Evolutionary conservation across 1,140 invertebrate genomes (phyloP), one percentile per base, ranked within the genome.

Genomic region (Anoplolepis gracilipes): DNA sequence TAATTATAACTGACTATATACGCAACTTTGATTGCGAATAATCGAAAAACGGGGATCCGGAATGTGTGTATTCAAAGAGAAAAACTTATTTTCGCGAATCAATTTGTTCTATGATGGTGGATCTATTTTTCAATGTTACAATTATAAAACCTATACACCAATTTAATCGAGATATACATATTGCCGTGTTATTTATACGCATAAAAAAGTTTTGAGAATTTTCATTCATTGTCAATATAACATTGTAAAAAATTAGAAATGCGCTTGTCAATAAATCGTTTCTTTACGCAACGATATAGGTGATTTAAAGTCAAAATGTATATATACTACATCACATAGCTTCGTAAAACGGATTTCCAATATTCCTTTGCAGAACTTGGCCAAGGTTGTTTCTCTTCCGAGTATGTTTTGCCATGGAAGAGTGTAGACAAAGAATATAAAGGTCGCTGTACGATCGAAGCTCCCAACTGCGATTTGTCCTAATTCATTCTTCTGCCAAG

Each of bases 311-410:
- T 36, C 36, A 46, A 82, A 82, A 73, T 70, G 46, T 46, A 25
- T n/a, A 49, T 19, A 49, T 16, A 19, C 1, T 36, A 28, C 49
- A 46, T 79, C 64, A 36, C 49, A 65, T 42, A 72, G 78, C 65
- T 39, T 59, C 67, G 33, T 7, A 53, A 72, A 70, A 39, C 53
- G 42, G 61, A 82, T 73, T 82, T 82, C 78, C 78, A 82, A 82
- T 82, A 82, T 82, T 73, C 67, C 78, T 55, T 72, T 53, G 30
- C 49, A 30, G 53, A 82, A 82, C 78, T 82, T 82, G 78, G 78
- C 78, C 78, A 82, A 82, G 78, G 78, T 82, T 82, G 67, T 70
- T 82, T 49, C 78, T 82, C 78, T 67, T 22, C 11, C 69, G 28
- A 55, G 67, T 82, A 57, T 82, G 67, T 82, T 82, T 82, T 82